Percentiles rank a stretch among this genome's conserved stretches.
phyloP scores from a whole-genome alignment of 1,140 invertebrate genomes.

The Samia ricini region DNA sequence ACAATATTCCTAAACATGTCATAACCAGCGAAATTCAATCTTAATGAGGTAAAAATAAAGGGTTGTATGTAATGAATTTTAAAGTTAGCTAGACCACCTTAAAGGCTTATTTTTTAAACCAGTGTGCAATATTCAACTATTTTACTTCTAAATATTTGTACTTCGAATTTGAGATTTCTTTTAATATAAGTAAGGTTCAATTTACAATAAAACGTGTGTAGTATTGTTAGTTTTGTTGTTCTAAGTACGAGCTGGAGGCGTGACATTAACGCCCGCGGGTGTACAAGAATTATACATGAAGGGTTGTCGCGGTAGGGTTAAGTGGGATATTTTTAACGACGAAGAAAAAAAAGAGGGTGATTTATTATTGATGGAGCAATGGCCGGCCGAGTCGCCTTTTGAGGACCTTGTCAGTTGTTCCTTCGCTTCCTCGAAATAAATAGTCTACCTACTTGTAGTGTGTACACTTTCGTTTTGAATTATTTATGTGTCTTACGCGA shows the following conservation, averaged over 20 bases:
- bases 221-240: constrained; percentile 53
- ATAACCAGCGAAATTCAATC: constrained; percentile 21
- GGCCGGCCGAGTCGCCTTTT: constrained; percentile 31
- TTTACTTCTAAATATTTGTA: constrained; percentile 27
- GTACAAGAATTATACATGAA: constrained; percentile 68
- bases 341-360: constrained; percentile 27
- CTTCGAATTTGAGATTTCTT: constrained; percentile 29
- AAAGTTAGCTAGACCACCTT: constrained; percentile 40
- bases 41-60: constrained; percentile 25
- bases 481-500: neutral
- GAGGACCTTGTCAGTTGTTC: constrained; percentile 7
- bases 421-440: constrained; percentile 1
- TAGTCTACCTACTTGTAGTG: neutral
- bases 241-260: constrained; percentile 63
- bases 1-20: constrained; percentile 31
- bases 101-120: constrained; percentile 62
- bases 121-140: constrained; percentile 58
- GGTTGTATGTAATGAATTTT: constrained; percentile 7
- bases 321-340: constrained; percentile 53
- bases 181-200: constrained; percentile 19
- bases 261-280: constrained; percentile 69
- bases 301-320: constrained; percentile 67
- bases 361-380: constrained; percentile 62
- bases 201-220: constrained; percentile 18
- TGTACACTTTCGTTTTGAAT: neutral